Evolutionary conservation across 2,113 vertebrate genomes (phyloP), one percentile per base, ranked within the genome.

Genomic region (Hiodon alosoides): DNA sequence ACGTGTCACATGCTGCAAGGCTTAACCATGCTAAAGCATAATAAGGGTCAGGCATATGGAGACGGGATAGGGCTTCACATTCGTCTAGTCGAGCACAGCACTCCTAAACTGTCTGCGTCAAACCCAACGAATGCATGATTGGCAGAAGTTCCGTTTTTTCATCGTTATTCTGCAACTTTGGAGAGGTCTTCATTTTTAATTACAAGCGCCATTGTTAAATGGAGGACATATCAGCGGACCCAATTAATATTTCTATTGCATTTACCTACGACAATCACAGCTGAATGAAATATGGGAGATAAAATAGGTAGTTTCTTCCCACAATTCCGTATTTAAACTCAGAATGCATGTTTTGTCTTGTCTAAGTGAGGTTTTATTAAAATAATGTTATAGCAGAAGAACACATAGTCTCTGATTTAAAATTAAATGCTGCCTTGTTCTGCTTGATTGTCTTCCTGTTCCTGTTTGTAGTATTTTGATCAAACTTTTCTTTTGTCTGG

Each of bases 241-340:
- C 31, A 65, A 48, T 76, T 55, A 64, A 16, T 70, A 70, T 64
- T 76, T 76, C 16, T 52, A 16, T 54, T 71, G 48, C 57, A 61
- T 62, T 64, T 55, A 59, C 10, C 67, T 3, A 17, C 48, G 50
- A 52, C 48, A 52, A 67, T 75, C 31, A 67, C 52, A 48, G 46
- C 48, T 17, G 46, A 51, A 50, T 72, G 14, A 7, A 7, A 68
- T 14, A 51, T 65, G 46, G 65, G 17, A 53, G 71, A 64, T 53
- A 57, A 65, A 47, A 65, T 47, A 17, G 48, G 54, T 50, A 62
- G 31, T 55, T 10, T 65, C 50, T 67, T 17, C 64, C 50, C 47
- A 67, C 65, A n/a, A 10, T 75, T 58, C 11, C 31, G 52, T 17
- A 64, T 54, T 46, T 31, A 71, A 51, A 61, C 52, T 65, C n/a